Base-by-base conservation (phyloP, 2,888 invertebrate genomes). In the Platycnemis pennipes region DNA sequence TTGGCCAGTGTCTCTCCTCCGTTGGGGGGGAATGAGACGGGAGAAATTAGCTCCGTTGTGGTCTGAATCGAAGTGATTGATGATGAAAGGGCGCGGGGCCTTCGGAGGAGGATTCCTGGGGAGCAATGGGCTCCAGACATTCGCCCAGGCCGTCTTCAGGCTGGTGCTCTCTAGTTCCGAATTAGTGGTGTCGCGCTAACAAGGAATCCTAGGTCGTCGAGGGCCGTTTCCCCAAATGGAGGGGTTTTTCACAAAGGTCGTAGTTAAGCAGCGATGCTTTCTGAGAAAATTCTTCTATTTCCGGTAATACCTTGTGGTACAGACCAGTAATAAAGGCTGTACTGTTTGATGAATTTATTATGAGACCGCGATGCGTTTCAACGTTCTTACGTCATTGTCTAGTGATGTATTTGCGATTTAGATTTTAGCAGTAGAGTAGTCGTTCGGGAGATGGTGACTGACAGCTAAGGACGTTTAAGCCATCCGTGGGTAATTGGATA, bases 11-110 rank as follows among this genome's bases (percentile, higher is more conserved):
- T 45, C 16, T 63, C 91, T 63, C 44, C 8, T 13, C 5, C 22
- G 22, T 77, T 3, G 31, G 13, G 49, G 11, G 77, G 77, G 77
- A 77, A 77, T 77, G 77, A 77, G 77, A 77, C 11, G 77, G 63
- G 63, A 63, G 77, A 77, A 77, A 77, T 77, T 77, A 77, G 77
- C 77, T 37, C 37, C 13, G 77, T 77, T 77, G 77, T 77, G 31
- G 77, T 16, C 37, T 22, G 77, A 77, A 77, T 77, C 13, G 77
- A 77, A 77, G 77, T 77, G 77, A 77, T 77, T 77, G 77, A 37
- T 77, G 77, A 5, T 7, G 26, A 77, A 37, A 3, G 37, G 37
- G 37, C 37, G 77, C 31, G 77, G 16, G 37, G 31, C 31, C 16
- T 13, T 37, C 2, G 63, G 8, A 13, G 5, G 77, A 22, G 0